Conservation (phyloP, 2,797 vertebrate species). For the Knipowitschia caucasica region DNA sequence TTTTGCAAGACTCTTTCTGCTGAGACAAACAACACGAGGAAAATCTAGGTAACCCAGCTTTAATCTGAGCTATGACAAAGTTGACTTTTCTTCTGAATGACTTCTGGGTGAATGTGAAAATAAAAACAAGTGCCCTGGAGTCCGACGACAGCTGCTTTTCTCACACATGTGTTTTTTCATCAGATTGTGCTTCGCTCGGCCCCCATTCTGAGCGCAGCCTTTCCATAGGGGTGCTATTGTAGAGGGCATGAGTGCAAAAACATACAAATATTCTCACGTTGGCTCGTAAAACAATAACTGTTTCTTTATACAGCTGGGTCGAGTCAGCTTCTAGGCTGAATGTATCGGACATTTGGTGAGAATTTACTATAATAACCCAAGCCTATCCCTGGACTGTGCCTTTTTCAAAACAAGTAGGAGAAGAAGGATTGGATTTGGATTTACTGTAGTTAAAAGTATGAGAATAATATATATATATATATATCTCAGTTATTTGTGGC, state of each 20-base stretch:
- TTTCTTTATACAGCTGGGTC: neutral
- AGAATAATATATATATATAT: too few relatives aligned
- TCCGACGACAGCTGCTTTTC: constrained; percentile 38
- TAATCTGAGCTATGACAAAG: too few relatives aligned
- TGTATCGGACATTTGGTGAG: neutral
- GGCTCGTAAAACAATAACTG: constrained; percentile 12
- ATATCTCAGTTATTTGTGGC: too few relatives aligned
- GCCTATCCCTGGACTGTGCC: too few relatives aligned
- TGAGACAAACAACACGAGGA: too few relatives aligned
- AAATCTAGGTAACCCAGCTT: too few relatives aligned
- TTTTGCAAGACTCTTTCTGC: too few relatives aligned
- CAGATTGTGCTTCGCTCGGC: constrained; percentile 48
- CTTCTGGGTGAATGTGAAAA: constrained; percentile 15
- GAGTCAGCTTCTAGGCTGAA: neutral
- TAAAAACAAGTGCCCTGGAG: constrained; percentile 42
- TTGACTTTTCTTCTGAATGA: neutral
- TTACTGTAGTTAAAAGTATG: too few relatives aligned
- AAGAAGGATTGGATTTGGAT: too few relatives aligned
- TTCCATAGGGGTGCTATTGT: constrained; percentile 64
- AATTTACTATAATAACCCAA: neutral
- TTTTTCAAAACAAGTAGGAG: too few relatives aligned
- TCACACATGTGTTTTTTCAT: constrained; percentile 48
- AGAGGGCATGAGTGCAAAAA: constrained; percentile 32
- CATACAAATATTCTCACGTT: constrained; percentile 34
- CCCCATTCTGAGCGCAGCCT: constrained; percentile 44